Evolutionary conservation across 2,797 vertebrate species (phyloP), one percentile per base, ranked within the genome.

Genomic region (Aratinga solstitialis): DNA sequence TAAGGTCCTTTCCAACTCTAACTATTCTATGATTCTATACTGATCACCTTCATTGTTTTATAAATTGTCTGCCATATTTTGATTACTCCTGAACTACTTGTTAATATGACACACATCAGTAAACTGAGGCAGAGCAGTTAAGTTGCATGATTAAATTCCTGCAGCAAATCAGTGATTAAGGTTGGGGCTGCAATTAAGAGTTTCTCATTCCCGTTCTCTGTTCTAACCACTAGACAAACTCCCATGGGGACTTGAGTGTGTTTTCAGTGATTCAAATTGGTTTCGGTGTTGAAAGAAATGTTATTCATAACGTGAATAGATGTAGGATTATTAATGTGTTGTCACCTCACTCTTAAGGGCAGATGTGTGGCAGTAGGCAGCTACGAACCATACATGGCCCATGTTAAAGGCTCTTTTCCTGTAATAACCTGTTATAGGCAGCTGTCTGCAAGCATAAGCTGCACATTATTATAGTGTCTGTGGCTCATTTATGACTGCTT

Each of bases 401-500:
- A 73, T 15, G 8, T 81, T 66, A 59, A 76, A 71, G 19, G 29
- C 29, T 65, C 59, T 89, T 82, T 72, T 61, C 27, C 29, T 54
- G 1, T 38, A 48, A 42, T 56, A n/a, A 73, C 11, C 43, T 72
- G 26, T 86, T 67, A 63, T 53, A 20, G 75, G 68, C 54, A 75
- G 48, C 77, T 92, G 61, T 89, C 83, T 95, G 68, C 66, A 77
- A 89, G 59, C 48, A 38, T 45, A 67, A 82, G 30, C 38, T 84
- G 27, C 13, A 47, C 54, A 84, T 71, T 83, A 19, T 67, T 74
- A 24, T 36, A 65, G 22, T 48, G 29, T 50, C 42, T 54, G 2
- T 84, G 73, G 67, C 63, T 94, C 63, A n/a, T 85, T 91, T 93
- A 40, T 93, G 78, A 36, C 63, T 77, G 83, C 93, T 72, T 2